These are phyloP conservation scores for Andrena bucephala DNA, from an alignment of 2,888 invertebrate genomes.

Conservation along the genomic window DNA sequence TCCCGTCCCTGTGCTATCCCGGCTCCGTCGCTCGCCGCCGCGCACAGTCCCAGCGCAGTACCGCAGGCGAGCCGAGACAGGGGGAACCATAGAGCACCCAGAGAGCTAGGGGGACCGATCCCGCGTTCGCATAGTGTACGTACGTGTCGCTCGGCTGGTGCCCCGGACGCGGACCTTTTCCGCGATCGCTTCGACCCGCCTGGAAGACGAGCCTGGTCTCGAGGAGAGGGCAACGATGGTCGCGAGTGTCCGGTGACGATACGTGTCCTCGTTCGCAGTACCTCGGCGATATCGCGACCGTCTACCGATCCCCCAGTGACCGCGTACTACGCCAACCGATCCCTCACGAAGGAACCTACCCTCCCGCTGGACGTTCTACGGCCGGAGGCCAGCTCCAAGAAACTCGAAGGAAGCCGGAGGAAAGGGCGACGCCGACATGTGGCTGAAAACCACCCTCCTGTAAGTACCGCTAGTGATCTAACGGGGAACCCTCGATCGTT, in stretches of 20 bases:
- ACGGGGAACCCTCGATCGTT: not conserved
- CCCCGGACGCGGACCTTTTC: not conserved
- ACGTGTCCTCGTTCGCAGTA: conserved; percentile 46
- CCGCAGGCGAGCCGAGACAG: not conserved
- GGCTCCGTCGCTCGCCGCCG: not conserved
- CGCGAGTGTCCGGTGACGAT: conserved; percentile 74
- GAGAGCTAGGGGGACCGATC: conserved; percentile 24
- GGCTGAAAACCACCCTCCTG: conserved; percentile 79
- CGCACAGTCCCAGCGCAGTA: conserved; percentile 16
- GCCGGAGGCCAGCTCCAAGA: conserved; percentile 10
- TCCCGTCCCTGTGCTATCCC: conserved; percentile 37
- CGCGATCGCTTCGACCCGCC: conserved; percentile 20
- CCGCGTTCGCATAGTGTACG: not conserved
- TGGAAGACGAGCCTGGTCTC: conserved; percentile 49
- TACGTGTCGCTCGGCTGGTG: not conserved
- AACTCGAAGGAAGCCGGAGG: conserved; percentile 42
- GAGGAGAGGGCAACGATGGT: conserved; percentile 67
- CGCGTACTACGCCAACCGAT: not conserved
- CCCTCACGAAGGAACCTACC: not conserved
- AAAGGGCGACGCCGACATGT: conserved; percentile 80
- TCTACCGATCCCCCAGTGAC: not conserved
- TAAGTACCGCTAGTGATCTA: conserved; percentile 73
- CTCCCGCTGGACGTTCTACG: conserved; percentile 18
- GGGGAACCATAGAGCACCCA: not conserved
- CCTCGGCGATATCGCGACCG: not conserved